These are phyloP conservation scores for Iphiclides podalirius DNA, from an alignment of 2,888 invertebrate genomes.

Conservation along the genomic window DNA sequence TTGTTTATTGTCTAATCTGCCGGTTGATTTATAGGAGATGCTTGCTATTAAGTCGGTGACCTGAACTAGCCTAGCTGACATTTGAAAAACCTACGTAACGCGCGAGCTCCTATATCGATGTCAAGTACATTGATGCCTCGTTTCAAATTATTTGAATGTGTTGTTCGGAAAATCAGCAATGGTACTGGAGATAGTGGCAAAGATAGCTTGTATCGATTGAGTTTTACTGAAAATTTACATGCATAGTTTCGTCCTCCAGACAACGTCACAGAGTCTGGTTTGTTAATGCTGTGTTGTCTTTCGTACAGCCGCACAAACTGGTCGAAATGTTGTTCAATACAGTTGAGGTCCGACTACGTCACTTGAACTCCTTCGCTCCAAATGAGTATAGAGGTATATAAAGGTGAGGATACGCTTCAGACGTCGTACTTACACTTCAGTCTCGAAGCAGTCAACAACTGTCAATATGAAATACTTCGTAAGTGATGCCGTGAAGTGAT, in stretches of 20 bases:
- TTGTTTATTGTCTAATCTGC: neutral
- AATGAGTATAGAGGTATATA: constrained; percentile 41
- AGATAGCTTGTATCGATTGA: no score
- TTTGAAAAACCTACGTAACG: constrained; percentile 4
- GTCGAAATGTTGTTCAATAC: neutral
- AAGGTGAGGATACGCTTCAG: constrained; percentile 33
- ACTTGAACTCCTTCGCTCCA: neutral
- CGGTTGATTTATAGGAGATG: constrained; percentile 4
- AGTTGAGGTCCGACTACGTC: neutral
- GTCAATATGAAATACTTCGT: constrained; percentile 53
- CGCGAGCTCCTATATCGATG: no score
- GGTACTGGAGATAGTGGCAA: no score
- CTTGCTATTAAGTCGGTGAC: constrained; percentile 12
- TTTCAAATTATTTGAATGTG: neutral
- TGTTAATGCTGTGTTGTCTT: no score
- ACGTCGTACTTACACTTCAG: constrained; percentile 32
- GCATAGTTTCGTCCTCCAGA: no score
- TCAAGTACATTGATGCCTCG: neutral
- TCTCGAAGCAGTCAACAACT: constrained; percentile 28
- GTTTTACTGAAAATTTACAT: no score
- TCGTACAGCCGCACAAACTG: neutral
- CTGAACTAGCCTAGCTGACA: constrained; percentile 1
- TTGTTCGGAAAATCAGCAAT: neutral
- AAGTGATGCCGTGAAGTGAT: no score
- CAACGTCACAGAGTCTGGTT: no score